A percentile compares a stretch with the other conserved stretches of the same genome.
Conservation (phyloP, 2,113 vertebrate species). For the Malurus cyaneus region DNA sequence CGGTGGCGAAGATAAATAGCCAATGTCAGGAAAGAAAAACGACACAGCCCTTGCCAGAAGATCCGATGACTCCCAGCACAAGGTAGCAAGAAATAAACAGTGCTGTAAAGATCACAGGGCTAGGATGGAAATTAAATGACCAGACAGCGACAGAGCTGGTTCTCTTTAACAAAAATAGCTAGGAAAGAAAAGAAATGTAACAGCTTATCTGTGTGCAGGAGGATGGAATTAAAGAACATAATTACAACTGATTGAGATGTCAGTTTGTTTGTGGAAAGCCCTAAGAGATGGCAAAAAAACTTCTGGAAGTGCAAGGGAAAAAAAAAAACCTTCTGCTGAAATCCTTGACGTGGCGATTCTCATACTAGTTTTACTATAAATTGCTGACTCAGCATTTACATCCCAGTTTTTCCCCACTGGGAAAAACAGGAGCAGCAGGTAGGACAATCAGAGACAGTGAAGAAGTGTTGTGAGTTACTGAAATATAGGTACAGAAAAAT, state of each 20-base stretch:
- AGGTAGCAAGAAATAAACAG: constrained; percentile 9
- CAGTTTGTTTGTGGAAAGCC: neutral
- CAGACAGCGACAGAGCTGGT: rapidly evolving
- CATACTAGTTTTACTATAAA: neutral
- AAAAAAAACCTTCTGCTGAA: neutral
- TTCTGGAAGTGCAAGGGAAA: neutral
- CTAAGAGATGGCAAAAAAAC: constrained; percentile 4
- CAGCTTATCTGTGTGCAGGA: neutral
- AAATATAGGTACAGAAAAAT: neutral
- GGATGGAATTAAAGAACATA: neutral
- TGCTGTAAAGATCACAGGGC: neutral
- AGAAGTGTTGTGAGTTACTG: neutral
- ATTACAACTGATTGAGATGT: neutral
- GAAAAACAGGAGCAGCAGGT: neutral
- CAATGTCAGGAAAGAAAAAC: neutral
- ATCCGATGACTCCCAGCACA: neutral
- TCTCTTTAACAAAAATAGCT: neutral
- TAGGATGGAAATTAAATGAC: neutral
- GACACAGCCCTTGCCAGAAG: constrained; percentile 1
- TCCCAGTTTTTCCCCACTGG: neutral
- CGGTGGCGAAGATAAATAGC: neutral
- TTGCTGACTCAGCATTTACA: neutral
- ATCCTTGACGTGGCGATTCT: neutral
- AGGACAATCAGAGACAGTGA: rapidly evolving
- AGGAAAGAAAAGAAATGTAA: neutral